Evolutionary conservation across 2,888 invertebrate species (phyloP).

Genomic region (Microctonus brassicae): DNA sequence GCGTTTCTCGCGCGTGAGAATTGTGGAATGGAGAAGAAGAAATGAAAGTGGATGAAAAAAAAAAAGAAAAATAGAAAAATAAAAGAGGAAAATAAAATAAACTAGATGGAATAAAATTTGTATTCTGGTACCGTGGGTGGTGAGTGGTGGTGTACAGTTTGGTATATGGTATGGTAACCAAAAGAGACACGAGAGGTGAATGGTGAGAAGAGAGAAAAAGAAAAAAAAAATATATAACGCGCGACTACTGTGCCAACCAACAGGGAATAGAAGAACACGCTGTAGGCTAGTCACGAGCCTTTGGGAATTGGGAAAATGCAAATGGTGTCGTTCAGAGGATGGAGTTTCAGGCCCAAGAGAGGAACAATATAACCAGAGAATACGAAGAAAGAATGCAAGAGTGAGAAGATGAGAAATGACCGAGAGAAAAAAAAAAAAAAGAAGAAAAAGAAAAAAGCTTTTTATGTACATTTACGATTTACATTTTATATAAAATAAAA

Average conservation of each 20-base stretch:
- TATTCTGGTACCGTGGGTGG: not conserved
- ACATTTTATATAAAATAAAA: too few relatives aligned
- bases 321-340: constrained; percentile 38
- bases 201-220: not conserved
- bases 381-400: not conserved
- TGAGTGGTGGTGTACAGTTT: constrained; percentile 2
- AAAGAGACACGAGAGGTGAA: not conserved
- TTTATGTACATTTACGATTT: too few relatives aligned
- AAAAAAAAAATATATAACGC: constrained; percentile 13
- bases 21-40: not conserved
- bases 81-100: not conserved
- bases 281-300: constrained; percentile 47
- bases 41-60: not conserved
- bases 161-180: not conserved
- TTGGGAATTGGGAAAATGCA: constrained; percentile 46
- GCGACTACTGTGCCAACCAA: not conserved
- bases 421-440: too few relatives aligned
- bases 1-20: not conserved
- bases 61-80: not conserved
- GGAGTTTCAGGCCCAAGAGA: constrained; percentile 23
- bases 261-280: constrained; percentile 14
- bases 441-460: not conserved
- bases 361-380: constrained; percentile 34
- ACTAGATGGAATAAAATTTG: constrained; percentile 3
- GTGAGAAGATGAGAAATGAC: constrained; percentile 1